Conservation (phyloP, 2,113 vertebrate genomes). For the Lasiurus borealis region DNA sequence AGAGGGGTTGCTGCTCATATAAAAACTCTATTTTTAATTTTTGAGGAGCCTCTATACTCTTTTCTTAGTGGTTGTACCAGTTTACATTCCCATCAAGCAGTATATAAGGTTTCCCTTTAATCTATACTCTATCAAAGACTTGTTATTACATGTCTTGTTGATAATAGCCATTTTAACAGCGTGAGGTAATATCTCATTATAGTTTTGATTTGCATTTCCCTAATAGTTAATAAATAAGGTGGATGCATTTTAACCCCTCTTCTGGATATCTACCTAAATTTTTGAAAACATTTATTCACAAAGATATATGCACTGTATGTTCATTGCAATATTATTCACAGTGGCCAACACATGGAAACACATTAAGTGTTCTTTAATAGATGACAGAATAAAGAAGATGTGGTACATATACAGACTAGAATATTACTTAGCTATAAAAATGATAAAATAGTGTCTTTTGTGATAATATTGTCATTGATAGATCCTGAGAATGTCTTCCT, state of each 20-base stretch:
- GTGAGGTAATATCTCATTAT: neutral
- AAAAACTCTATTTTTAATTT: neutral
- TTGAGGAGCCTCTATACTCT: neutral
- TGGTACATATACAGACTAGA: neutral
- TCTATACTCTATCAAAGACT: neutral
- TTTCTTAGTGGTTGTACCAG: neutral
- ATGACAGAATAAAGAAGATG: neutral
- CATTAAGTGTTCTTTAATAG: neutral
- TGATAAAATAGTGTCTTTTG: neutral
- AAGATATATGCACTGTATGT: neutral
- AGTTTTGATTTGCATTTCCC: neutral
- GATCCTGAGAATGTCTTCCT: neutral
- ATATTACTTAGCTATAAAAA: neutral
- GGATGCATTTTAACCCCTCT: neutral
- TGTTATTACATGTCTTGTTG: neutral
- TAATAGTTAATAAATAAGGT: neutral
- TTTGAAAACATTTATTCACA: neutral
- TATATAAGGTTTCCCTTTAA: neutral
- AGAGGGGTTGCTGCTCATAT: neutral
- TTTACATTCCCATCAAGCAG: neutral
- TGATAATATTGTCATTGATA: neutral
- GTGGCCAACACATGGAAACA: neutral
- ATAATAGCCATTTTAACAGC: neutral
- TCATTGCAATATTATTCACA: neutral
- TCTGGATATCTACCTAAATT: neutral